Base-by-base conservation (phyloP, 2,797 vertebrate genomes). In the Odontamblyopus rebecca region DNA sequence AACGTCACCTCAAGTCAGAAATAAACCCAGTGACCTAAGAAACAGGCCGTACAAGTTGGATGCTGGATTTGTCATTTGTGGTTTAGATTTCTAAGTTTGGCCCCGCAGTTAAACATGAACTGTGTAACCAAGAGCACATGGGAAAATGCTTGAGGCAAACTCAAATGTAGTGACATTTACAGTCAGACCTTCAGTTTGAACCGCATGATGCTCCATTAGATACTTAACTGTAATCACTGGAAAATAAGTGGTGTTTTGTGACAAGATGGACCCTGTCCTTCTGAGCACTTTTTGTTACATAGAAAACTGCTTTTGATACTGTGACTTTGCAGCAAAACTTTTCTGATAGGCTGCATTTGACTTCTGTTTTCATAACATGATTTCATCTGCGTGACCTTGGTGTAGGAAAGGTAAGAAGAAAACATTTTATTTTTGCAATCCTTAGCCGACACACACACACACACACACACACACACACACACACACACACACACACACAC, bases 71-170 rank as follows among this genome's bases (percentile, higher is more conserved):
- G 78, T 82, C 75, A 80, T 85, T 77, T 86, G 81, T 57, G 80
- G 86, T 87, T 83, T 77, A 35, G 69, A 54, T 81, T 48, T 83
- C 81, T 83, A 70, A 82, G 77, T 86, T 85, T 83, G 80, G 74
- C 83, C 83, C 72, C 11, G 44, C 74, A 75, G 77, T 78, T 76
- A 84, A 82, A 83, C 82, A 84, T 73, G 79, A 86, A 77, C 86
- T 72, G 71, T 71, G 41, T 68, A 81, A 82, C 79, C 67, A 67
- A 71, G 81, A 29, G 59, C 86, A 85, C 79, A 81, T 83, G 81
- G 77, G 84, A 79, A 76, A 70, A 32, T 62, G 60, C 77, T 82
- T 41, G 54, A 67, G 59, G 63, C 69, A 61, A 65, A 62, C 44
- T 16, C 2, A 56, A 70, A 44, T 61, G 63, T 65, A 32, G 71